phyloP scores from a whole-genome alignment of 2,888 invertebrate genomes.

The Cerceris ruficornis region DNA sequence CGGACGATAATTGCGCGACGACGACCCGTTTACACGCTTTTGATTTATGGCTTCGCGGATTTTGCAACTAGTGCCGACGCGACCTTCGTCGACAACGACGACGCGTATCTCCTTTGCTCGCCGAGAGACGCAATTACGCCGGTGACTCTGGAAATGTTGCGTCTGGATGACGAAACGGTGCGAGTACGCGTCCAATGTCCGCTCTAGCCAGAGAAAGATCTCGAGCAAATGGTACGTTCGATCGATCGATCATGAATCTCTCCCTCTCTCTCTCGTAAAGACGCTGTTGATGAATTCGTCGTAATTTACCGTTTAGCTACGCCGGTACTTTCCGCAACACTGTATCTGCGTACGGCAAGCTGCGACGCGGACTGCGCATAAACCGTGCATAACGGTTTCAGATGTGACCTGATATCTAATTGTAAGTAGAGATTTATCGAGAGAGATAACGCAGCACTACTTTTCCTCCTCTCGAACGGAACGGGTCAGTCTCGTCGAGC shows the following conservation, averaged over 20 bases:
- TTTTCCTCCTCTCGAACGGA: no score
- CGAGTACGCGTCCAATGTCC: no score
- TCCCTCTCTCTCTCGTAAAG: no score
- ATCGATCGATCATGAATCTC: no score
- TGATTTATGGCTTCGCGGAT: conserved; percentile 29
- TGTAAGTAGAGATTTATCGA: no score
- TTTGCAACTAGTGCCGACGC: conserved; percentile 18
- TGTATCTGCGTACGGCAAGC: background rate
- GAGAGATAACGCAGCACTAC: no score
- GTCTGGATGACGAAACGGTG: no score
- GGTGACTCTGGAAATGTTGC: background rate
- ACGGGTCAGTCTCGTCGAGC: no score
- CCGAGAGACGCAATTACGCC: conserved; percentile 4
- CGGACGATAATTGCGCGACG: background rate
- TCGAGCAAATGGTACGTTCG: no score
- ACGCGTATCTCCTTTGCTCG: conserved; percentile 5
- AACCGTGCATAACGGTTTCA: background rate
- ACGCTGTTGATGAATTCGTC: no score
- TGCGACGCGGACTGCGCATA: background rate
- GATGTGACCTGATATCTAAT: no score
- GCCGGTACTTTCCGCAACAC: background rate
- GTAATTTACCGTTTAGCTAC: background rate
- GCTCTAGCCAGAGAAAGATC: no score
- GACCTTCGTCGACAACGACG: conserved; percentile 13
- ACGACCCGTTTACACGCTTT: background rate